Conservation (phyloP, 2,888 invertebrate genomes). For the Masnerella sp. region DNA sequence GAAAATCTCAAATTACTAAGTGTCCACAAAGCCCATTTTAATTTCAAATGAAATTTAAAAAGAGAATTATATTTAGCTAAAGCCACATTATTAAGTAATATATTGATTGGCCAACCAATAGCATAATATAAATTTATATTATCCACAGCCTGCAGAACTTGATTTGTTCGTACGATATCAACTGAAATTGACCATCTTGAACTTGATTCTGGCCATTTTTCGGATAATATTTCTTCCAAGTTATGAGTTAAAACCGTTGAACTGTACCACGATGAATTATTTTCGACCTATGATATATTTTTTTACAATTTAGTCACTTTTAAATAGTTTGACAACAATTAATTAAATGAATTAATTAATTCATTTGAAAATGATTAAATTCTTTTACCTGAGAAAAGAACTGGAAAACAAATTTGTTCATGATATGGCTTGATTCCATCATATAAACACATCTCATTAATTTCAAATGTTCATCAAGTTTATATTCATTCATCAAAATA, state of each 20-base stretch:
- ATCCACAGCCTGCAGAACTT: slow-evolving; percentile 72
- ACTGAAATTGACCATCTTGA: slow-evolving; percentile 74
- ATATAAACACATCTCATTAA: slow-evolving; percentile 79
- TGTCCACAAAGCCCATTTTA: slow-evolving; percentile 80
- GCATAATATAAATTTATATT: slow-evolving; percentile 72
- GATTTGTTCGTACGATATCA: slow-evolving; percentile 65
- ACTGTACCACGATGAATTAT: slow-evolving; percentile 77
- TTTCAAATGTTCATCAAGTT: slow-evolving; percentile 77
- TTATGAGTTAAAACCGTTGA: slow-evolving; percentile 77
- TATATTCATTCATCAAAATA: slow-evolving; percentile 78
- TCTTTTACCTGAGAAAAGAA: slow-evolving; percentile 79
- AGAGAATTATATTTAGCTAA: slow-evolving; percentile 75
- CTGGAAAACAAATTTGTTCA: slow-evolving; percentile 79
- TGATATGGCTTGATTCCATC: slow-evolving; percentile 79
- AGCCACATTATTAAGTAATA: slow-evolving; percentile 72
- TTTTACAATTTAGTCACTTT: too few relatives aligned
- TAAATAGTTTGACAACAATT: too few relatives aligned
- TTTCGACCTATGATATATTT: too few relatives aligned
- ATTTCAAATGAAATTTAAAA: slow-evolving; percentile 79
- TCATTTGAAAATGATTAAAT: too few relatives aligned
- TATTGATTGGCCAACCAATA: slow-evolving; percentile 76
- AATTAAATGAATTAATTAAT: slow-evolving; percentile 3
- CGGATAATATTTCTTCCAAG: slow-evolving; percentile 78
- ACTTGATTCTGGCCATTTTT: slow-evolving; percentile 77
- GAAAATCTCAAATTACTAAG: slow-evolving; percentile 78